These are phyloP conservation scores for Callyntrura guangdongensis DNA, from an alignment of 2,888 invertebrate genomes.

Conservation along the genomic window DNA sequence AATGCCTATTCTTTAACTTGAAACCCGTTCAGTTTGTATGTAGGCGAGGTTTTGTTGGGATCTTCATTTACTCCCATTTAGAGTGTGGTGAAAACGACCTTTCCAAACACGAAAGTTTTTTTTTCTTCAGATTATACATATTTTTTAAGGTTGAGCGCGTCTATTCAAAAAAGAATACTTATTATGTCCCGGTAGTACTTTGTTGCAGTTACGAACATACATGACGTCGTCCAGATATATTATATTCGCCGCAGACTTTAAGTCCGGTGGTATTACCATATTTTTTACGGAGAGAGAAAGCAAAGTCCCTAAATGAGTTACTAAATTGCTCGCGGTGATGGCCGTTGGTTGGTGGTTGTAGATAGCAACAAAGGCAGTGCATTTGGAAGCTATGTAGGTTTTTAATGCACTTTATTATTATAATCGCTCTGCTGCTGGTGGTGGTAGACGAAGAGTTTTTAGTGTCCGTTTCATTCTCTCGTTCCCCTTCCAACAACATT, in stretches of 20 bases:
- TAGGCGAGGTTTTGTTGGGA: too few relatives aligned
- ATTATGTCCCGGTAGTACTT: not conserved
- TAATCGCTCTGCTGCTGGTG: not conserved
- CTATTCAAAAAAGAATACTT: not conserved
- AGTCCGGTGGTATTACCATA: not conserved
- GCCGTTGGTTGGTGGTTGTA: not conserved
- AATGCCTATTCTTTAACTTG: too few relatives aligned
- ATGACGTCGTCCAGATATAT: not conserved
- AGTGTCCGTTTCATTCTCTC: slow-evolving; percentile 11
- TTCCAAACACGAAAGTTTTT: too few relatives aligned
- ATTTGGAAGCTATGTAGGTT: too few relatives aligned
- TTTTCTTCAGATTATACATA: too few relatives aligned
- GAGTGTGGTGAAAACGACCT: too few relatives aligned
- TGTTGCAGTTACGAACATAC: not conserved
- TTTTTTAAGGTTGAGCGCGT: not conserved
- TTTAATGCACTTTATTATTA: not conserved
- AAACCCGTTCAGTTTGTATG: too few relatives aligned
- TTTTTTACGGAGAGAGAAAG: slow-evolving; percentile 1
- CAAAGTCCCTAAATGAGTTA: too few relatives aligned
- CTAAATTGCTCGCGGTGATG: slow-evolving; percentile 41
- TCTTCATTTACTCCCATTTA: too few relatives aligned
- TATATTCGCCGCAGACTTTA: too few relatives aligned
- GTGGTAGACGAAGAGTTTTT: not conserved
- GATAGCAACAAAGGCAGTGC: not conserved
- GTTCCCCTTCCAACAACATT: too few relatives aligned